These are phyloP conservation scores for Propsilocerus akamusi DNA, from an alignment of 1,140 invertebrate species.

Conservation along the genomic window DNA sequence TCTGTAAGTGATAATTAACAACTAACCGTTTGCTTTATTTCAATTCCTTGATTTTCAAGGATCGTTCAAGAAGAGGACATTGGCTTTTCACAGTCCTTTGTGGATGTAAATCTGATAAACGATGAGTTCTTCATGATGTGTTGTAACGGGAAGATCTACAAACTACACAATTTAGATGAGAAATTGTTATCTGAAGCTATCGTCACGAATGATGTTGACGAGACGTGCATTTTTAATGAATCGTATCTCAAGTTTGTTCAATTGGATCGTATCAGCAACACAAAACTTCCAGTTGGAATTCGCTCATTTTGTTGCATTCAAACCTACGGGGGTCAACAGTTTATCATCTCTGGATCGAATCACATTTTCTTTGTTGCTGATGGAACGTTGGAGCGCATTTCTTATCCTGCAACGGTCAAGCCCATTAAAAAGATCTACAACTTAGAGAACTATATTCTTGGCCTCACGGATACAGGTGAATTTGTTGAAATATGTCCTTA, in stretches of 20 bases:
- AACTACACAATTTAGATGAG: slow-evolving; percentile 18
- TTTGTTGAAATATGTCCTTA: slow-evolving; percentile 18
- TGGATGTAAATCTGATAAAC: slow-evolving; percentile 13
- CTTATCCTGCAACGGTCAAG: no score
- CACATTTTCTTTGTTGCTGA: not conserved
- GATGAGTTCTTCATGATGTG: slow-evolving; percentile 16
- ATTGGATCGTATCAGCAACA: slow-evolving; percentile 6
- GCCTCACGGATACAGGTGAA: slow-evolving; percentile 15
- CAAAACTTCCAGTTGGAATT: not conserved
- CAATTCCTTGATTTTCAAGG: not conserved
- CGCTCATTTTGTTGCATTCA: slow-evolving; percentile 9
- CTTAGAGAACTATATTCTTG: slow-evolving; percentile 17
- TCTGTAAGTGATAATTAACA: slow-evolving; percentile 7
- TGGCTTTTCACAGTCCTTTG: slow-evolving; percentile 11
- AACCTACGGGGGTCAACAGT: slow-evolving; percentile 7
- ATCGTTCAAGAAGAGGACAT: slow-evolving; percentile 16
- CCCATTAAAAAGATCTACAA: slow-evolving; percentile 16
- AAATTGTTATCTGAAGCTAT: slow-evolving; percentile 8
- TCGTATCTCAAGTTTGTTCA: slow-evolving; percentile 14
- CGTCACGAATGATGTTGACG: slow-evolving; percentile 12
- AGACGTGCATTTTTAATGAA: slow-evolving; percentile 11
- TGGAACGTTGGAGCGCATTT: no score
- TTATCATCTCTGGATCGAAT: not conserved
- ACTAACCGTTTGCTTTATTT: not conserved
- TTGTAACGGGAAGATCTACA: slow-evolving; percentile 18